Conservation (phyloP, 2,797 vertebrate genomes). For the Lacerta viridis region DNA sequence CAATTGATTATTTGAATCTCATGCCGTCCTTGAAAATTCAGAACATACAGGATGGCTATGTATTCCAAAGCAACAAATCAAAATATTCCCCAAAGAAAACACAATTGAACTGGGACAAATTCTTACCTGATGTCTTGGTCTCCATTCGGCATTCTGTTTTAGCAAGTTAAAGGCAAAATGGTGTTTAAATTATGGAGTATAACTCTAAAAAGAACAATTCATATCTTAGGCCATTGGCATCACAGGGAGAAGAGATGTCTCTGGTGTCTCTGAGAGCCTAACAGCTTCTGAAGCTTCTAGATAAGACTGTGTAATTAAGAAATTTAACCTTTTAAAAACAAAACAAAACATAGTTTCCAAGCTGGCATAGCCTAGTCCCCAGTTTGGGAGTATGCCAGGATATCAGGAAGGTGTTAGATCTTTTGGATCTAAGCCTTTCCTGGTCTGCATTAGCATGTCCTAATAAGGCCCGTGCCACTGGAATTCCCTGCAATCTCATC, state of each 20-base stretch:
- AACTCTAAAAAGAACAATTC: too few species aligned
- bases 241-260: background rate
- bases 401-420: too few species aligned
- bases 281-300: background rate
- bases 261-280: background rate
- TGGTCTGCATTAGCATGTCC: too few species aligned
- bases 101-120: constrained; percentile 81
- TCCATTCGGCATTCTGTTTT: constrained; percentile 67
- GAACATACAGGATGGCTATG: constrained; percentile 69
- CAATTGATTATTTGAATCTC: constrained; percentile 68
- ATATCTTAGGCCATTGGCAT: constrained; percentile 1
- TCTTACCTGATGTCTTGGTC: constrained; percentile 77
- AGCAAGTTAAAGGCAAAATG: constrained; percentile 66
- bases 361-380: too few species aligned
- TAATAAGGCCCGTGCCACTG: too few species aligned
- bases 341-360: too few species aligned
- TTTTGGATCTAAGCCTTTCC: too few species aligned
- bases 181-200: constrained; percentile 50
- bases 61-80: constrained; percentile 67
- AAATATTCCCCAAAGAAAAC: constrained; percentile 73
- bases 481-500: background rate
- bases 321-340: background rate
- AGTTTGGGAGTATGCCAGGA: too few species aligned
- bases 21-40: constrained; percentile 67
- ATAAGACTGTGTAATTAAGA: background rate